Percentiles rank a stretch among this genome's conserved stretches.
phyloP scores from a whole-genome alignment of 2,888 invertebrate species.

The Aphodius sticticus region DNA sequence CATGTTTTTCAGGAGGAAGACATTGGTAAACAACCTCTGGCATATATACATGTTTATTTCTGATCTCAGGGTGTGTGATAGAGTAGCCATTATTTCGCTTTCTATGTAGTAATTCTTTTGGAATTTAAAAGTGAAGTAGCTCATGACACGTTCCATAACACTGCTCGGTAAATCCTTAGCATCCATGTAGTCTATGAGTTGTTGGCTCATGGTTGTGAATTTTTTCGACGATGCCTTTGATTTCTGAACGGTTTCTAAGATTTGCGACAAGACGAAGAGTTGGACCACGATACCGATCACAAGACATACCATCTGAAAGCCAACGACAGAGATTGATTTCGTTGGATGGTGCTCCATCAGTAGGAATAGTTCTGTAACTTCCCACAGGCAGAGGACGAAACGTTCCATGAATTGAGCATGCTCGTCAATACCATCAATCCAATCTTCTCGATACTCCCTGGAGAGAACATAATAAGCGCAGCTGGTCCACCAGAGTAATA shows the following conservation, averaged over 20 bases:
- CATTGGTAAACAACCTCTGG: conserved; percentile 55
- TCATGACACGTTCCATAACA: conserved; percentile 54
- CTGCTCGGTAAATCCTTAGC: conserved; percentile 57
- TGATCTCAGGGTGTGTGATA: conserved; percentile 48
- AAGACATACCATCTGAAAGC: conserved; percentile 38
- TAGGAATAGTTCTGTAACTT: no score
- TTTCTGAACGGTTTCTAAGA: conserved; percentile 45
- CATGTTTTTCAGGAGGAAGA: conserved; percentile 56
- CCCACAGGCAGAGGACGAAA: conserved; percentile 29
- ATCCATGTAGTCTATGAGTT: conserved; percentile 58
- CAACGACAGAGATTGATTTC: conserved; percentile 29
- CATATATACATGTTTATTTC: conserved; percentile 61
- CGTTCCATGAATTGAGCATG: conserved; percentile 8
- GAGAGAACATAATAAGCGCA: conserved; percentile 32
- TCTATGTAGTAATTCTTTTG: conserved; percentile 58
- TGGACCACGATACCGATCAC: conserved; percentile 38
- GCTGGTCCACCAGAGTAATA: conserved; percentile 40
- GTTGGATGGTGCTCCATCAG: conserved; percentile 23
- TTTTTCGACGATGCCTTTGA: conserved; percentile 47
- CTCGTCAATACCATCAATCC: background rate
- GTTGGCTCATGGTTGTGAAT: conserved; percentile 51
- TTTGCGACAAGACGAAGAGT: conserved; percentile 42
- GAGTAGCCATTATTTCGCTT: conserved; percentile 53
- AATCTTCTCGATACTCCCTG: background rate
- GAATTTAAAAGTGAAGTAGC: conserved; percentile 57